Evolutionary conservation across 2,113 vertebrate species (phyloP).

Genomic region (Corythaixoides concolor): DNA sequence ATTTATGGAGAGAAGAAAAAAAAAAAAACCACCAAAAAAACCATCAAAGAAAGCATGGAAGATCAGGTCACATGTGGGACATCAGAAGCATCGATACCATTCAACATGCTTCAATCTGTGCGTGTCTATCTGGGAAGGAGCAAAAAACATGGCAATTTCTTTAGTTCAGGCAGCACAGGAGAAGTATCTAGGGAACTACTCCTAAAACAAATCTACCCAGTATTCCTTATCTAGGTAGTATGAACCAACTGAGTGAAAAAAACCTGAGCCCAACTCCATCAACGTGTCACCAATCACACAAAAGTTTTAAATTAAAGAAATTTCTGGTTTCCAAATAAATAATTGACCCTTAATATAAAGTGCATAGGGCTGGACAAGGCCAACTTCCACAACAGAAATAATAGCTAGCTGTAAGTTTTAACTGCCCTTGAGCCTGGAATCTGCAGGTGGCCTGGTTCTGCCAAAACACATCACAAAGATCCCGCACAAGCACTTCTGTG

Average conservation of each 20-base stretch:
- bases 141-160: not conserved
- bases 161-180: not conserved
- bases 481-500: not conserved
- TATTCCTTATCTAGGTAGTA: not conserved
- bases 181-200: not conserved
- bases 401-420: not conserved
- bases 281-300: not conserved
- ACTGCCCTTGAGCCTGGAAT: not conserved
- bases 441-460: not conserved
- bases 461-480: not conserved
- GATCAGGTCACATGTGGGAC: not conserved
- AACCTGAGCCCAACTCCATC: not conserved
- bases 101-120: not conserved
- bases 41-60: fast-evolving
- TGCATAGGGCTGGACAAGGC: not conserved
- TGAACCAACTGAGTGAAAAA: not conserved
- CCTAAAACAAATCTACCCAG: not conserved
- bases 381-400: not conserved
- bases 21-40: not conserved
- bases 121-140: not conserved
- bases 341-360: not conserved
- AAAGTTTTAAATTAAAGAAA: not conserved
- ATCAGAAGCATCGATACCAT: not conserved
- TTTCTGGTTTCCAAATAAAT: not conserved
- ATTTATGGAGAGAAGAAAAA: not conserved